Conservation (phyloP, 2,113 vertebrate species). For the Spea multiplicata region DNA sequence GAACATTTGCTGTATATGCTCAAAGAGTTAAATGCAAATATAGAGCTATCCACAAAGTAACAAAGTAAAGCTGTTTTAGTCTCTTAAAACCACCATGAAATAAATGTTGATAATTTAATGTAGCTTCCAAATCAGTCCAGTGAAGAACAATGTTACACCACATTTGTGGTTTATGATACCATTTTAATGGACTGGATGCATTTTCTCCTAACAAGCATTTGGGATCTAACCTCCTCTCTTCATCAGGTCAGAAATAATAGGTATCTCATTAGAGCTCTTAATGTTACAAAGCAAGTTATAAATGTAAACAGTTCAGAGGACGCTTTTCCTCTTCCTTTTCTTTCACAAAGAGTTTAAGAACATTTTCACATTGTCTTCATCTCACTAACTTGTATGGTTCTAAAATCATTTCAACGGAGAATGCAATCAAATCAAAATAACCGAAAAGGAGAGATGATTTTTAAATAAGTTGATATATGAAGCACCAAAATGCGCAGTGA, state of each 20-base stretch:
- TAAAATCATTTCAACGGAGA: conserved; percentile 34
- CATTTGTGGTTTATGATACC: conserved; percentile 42
- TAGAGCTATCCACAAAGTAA: background rate
- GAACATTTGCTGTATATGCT: no score
- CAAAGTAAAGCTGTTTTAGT: conserved; percentile 8
- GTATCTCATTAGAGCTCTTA: conserved; percentile 43
- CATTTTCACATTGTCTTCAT: background rate
- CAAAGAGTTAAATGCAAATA: no score
- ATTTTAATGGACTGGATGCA: conserved; percentile 43
- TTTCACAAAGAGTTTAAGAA: background rate
- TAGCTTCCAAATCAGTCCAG: conserved; percentile 19
- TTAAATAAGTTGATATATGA: conserved; percentile 9
- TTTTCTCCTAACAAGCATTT: conserved; percentile 41
- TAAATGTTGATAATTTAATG: conserved; percentile 41
- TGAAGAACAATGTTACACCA: conserved; percentile 23
- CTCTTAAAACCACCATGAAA: conserved; percentile 16
- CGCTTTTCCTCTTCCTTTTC: background rate
- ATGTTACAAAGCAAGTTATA: conserved; percentile 19
- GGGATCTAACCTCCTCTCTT: conserved; percentile 42
- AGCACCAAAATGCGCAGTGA: background rate
- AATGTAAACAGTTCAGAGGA: conserved; percentile 28
- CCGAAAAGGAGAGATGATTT: background rate
- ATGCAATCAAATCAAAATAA: conserved; percentile 24
- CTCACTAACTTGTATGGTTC: conserved; percentile 15
- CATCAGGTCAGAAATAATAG: conserved; percentile 43